Evolutionary conservation across 2,888 invertebrate species (phyloP).

Genomic region (Andrena bicolor): DNA sequence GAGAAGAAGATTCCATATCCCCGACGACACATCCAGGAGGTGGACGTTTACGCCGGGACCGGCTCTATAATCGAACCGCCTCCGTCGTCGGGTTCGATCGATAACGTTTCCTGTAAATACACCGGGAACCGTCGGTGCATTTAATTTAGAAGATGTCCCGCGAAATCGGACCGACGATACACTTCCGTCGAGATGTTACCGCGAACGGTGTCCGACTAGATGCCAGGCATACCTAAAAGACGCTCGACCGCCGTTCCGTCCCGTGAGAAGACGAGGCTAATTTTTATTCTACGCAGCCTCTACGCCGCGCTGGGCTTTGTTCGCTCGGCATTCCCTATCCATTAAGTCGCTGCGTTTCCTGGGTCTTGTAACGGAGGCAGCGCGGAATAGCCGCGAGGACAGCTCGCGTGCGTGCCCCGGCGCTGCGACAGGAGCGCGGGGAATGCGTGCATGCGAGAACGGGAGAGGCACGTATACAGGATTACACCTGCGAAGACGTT

Average conservation of each 20-base stretch:
- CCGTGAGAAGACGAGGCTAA: conserved; percentile 27
- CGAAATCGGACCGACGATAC: background rate
- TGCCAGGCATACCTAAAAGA: background rate
- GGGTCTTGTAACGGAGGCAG: conserved; percentile 15
- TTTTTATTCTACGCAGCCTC: conserved; percentile 15
- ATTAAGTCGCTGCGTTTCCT: conserved; percentile 27
- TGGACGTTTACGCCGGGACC: conserved; percentile 32
- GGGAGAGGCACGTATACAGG: conserved; percentile 20
- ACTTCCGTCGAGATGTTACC: background rate
- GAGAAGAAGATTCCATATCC: conserved; percentile 42
- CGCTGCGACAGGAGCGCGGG: background rate
- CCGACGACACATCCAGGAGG: conserved; percentile 37
- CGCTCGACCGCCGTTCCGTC: conserved; percentile 16
- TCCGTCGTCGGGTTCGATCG: conserved; percentile 31
- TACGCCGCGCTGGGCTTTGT: conserved; percentile 5
- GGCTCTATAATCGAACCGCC: conserved; percentile 42
- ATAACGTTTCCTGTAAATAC: conserved; percentile 52
- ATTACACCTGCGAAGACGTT: conserved; percentile 54
- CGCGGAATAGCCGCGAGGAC: background rate
- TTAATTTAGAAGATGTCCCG: background rate
- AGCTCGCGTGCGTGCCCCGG: conserved; percentile 16
- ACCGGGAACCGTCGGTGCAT: conserved; percentile 33
- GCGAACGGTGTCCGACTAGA: background rate
- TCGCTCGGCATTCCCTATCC: conserved; percentile 8
- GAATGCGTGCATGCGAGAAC: background rate